phyloP scores from a whole-genome alignment of 2,888 invertebrate genomes.

The Pollenia angustigena region DNA sequence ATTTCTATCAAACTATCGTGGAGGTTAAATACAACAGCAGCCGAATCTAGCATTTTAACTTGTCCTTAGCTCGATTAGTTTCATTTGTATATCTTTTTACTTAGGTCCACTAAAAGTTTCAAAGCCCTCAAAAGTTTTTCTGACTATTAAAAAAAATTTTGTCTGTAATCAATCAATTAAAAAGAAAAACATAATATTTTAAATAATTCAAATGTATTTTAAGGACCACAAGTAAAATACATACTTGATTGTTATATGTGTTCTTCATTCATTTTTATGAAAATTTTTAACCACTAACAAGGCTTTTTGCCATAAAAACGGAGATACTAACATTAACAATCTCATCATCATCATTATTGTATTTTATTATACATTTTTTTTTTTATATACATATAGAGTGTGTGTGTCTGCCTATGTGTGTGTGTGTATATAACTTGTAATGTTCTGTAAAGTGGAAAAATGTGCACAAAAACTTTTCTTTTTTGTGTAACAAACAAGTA shows the following conservation, averaged over 20 bases:
- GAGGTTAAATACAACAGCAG: too few relatives aligned
- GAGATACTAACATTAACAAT: conserved; percentile 12
- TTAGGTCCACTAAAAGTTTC: too few relatives aligned
- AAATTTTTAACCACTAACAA: conserved; percentile 56
- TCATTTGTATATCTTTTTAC: too few relatives aligned
- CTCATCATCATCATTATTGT: conserved; percentile 25
- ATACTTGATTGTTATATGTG: background rate
- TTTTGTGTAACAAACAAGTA: conserved; percentile 29
- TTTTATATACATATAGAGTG: background rate
- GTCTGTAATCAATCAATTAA: conserved; percentile 1
- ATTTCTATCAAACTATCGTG: too few relatives aligned
- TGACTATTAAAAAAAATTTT: background rate
- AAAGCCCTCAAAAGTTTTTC: background rate
- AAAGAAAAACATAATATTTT: conserved; percentile 9
- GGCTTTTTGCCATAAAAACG: conserved; percentile 31
- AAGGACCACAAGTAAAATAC: background rate
- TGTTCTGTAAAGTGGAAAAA: conserved; percentile 70
- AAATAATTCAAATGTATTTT: background rate
- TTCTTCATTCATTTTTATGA: background rate
- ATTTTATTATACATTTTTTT: background rate
- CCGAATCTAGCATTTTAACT: too few relatives aligned
- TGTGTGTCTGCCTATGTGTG: conserved; percentile 11
- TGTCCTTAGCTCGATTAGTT: too few relatives aligned
- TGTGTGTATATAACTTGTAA: conserved; percentile 53
- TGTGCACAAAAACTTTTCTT: conserved; percentile 58